A percentile compares a stretch with the other conserved stretches of the same genome.
These are phyloP conservation scores for Parelbella ahira DNA, from an alignment of 2,888 invertebrate genomes.

Conservation along the genomic window DNA sequence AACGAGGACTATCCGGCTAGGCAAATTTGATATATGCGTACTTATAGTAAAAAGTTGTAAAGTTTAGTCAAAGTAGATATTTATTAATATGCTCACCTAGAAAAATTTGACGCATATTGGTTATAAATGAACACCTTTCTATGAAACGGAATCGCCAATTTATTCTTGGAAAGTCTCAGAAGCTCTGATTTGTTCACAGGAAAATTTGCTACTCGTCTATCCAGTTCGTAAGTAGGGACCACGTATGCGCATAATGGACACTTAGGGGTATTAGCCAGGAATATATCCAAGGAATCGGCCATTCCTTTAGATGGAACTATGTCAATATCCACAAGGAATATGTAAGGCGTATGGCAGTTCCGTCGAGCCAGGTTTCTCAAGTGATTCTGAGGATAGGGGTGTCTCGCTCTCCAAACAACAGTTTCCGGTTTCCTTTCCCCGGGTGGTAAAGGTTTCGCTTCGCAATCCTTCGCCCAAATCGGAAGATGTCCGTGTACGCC, in stretches of 20 bases:
- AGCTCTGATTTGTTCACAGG: slow-evolving; percentile 91
- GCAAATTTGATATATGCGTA: too few relatives aligned
- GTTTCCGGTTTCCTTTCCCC: slow-evolving; percentile 82
- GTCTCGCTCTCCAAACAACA: slow-evolving; percentile 85
- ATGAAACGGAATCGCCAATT: slow-evolving; percentile 93
- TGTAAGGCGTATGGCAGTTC: slow-evolving; percentile 89
- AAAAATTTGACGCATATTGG: slow-evolving; percentile 94
- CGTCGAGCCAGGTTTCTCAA: slow-evolving; percentile 92
- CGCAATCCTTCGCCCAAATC: slow-evolving; percentile 82
- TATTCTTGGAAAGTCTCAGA: slow-evolving; percentile 86
- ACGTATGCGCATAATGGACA: slow-evolving; percentile 89
- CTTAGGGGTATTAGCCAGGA: slow-evolving; percentile 81
- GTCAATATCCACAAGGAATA: slow-evolving; percentile 93
- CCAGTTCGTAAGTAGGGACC: slow-evolving; percentile 94
- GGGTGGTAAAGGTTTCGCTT: slow-evolving; percentile 83
- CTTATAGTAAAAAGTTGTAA: too few relatives aligned
- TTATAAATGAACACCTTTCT: slow-evolving; percentile 95
- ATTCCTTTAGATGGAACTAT: slow-evolving; percentile 90
- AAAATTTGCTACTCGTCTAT: slow-evolving; percentile 85
- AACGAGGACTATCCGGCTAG: too few relatives aligned
- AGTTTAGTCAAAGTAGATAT: too few relatives aligned
- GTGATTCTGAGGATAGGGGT: slow-evolving; percentile 94
- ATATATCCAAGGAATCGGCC: slow-evolving; percentile 85
- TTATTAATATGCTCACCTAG: too few relatives aligned
- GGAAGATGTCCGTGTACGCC: slow-evolving; percentile 83